Evolutionary conservation across 2,888 invertebrate species (phyloP).

Genomic region (Tachina lurida): DNA sequence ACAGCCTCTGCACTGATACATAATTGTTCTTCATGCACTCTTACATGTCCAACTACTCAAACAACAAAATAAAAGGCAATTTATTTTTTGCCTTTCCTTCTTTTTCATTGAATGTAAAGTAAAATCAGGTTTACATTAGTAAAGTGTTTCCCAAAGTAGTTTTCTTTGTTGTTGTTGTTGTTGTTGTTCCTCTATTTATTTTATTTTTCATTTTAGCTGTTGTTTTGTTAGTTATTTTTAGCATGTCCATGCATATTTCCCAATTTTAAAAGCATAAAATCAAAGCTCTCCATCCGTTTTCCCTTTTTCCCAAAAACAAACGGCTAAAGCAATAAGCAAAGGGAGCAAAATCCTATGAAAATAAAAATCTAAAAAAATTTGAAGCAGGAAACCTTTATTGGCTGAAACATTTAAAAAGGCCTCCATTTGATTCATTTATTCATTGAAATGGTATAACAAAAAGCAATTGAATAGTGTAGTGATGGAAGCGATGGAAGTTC

Average conservation of each 20-base stretch:
- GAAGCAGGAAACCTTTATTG: slow-evolving; percentile 56
- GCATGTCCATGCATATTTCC: slow-evolving; percentile 62
- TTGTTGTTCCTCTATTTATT: neutral
- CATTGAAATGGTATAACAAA: slow-evolving; percentile 51
- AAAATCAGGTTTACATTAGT: slow-evolving; percentile 65
- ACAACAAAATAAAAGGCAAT: slow-evolving; percentile 46
- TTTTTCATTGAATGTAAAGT: slow-evolving; percentile 9
- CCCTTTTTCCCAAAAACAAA: slow-evolving; percentile 23
- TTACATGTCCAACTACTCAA: slow-evolving; percentile 23
- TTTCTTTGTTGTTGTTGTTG: slow-evolving; percentile 24
- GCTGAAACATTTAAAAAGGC: slow-evolving; percentile 61
- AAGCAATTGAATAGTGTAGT: slow-evolving; percentile 45
- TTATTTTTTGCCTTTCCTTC: neutral
- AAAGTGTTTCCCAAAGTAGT: slow-evolving; percentile 66
- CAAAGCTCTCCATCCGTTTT: slow-evolving; percentile 60
- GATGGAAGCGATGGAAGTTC: neutral
- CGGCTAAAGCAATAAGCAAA: slow-evolving; percentile 18
- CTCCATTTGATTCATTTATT: slow-evolving; percentile 65
- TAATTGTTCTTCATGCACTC: neutral
- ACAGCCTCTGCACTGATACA: neutral
- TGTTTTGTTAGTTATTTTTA: slow-evolving; percentile 32
- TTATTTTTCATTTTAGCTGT: neutral
- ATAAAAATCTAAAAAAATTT: slow-evolving; percentile 20
- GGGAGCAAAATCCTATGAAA: neutral
- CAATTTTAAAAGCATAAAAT: slow-evolving; percentile 62